A percentile compares a stretch with the other conserved stretches of the same genome.
Conservation (phyloP, 2,888 invertebrate genomes). For the Sarcophaga carnaria region DNA sequence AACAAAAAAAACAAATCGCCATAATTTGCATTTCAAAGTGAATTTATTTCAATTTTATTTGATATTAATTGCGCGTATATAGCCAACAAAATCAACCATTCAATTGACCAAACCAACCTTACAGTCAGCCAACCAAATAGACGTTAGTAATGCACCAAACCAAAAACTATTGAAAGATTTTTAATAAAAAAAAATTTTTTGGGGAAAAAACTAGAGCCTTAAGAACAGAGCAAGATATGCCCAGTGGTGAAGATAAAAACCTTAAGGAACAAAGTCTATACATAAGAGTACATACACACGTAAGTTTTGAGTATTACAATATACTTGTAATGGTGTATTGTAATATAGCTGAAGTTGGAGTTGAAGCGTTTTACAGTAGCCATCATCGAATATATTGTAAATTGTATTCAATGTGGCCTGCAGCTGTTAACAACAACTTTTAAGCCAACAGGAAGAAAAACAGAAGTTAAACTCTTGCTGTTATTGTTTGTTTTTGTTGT, state of each 20-base stretch:
- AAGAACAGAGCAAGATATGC: conserved; percentile 7
- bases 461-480: conserved; percentile 43
- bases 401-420: conserved; percentile 57
- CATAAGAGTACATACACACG: neutral
- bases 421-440: conserved; percentile 60
- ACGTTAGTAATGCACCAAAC: conserved; percentile 37
- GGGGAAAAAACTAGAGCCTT: conserved; percentile 35
- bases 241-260: conserved; percentile 34
- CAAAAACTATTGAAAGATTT: conserved; percentile 58
- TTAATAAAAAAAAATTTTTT: conserved; percentile 13
- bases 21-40: conserved; percentile 79
- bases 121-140: neutral
- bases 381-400: conserved; percentile 44
- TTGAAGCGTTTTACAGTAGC: conserved; percentile 59
- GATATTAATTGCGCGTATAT: conserved; percentile 81
- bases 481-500: neutral
- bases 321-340: conserved; percentile 7
- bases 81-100: conserved; percentile 70
- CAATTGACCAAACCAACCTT: neutral
- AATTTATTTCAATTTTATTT: conserved; percentile 82
- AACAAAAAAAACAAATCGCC: conserved; percentile 72
- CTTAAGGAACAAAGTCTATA: conserved; percentile 31
- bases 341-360: conserved; percentile 30
- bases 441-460: neutral
- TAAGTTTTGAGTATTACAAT: conserved; percentile 20